Base-by-base conservation (phyloP, 2,797 vertebrate species). In the Podarcis siculus region DNA sequence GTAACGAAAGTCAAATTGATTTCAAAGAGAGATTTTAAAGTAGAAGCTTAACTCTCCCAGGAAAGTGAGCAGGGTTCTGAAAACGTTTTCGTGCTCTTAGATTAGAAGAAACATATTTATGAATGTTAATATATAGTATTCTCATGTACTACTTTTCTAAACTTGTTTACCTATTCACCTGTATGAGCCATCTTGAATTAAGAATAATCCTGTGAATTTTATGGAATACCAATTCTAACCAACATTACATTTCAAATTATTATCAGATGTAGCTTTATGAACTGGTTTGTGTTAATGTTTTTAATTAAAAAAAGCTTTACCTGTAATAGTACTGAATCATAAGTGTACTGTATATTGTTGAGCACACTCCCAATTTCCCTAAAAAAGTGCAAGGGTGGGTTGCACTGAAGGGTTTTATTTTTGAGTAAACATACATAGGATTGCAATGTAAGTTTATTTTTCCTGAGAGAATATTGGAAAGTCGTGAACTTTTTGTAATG, bases 81-180 rank as follows among this genome's bases (percentile, higher is more conserved):
- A 77, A 49, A 71, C 4, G 64, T 8, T 32, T 30, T 79, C 73
- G 15, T 37, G 37, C 30, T n/a, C 12, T 84, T 69, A 35, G 3
- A 37, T 89, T 25, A n/a, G 89, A 75, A 35, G 78, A 19, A 55
- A 55, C 49, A 5, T 7, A 1, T 89, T 87, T 21, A 85, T 9
- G 21, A 75, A 66, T 67, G 27, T 88, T 55, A 85, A 67, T 77
- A 58, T 10, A 55, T 15, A 55, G 49, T 55, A 2, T 7, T 17
- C 0, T 0, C 21, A 1, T 77, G 37, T 13, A n/a, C 5, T 92
- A 90, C 32, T 92, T 91, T 92, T 85, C 12, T 75, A 71, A 86
- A 89, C 6, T 67, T 39, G 25, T 77, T 55, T 37, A 5, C 1
- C 0, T 88, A 89, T 88, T 91, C 4, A 82, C 1, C 0, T 35